Evolutionary conservation across 1,140 invertebrate species (phyloP).

Genomic region (Lepidotrigona ventralis): DNA sequence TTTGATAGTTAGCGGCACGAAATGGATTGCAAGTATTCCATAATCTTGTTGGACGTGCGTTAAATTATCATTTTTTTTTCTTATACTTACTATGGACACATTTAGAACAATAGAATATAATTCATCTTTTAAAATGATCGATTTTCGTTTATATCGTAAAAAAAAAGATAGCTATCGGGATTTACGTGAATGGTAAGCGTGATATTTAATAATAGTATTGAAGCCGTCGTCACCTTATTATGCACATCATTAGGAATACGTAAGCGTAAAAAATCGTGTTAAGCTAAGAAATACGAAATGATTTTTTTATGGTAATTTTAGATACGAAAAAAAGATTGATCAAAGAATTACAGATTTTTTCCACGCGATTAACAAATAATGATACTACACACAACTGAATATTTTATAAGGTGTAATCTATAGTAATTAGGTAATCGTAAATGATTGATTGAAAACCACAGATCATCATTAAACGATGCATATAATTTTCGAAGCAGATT

Average conservation of each 20-base stretch:
- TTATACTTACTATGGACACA: background rate
- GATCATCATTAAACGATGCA: background rate
- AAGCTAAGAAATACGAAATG: background rate
- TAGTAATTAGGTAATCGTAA: conserved; percentile 7
- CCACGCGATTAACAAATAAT: no score
- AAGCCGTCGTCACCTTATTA: background rate
- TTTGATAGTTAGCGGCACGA: background rate
- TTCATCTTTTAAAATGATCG: background rate
- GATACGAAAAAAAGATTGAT: background rate
- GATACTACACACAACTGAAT: background rate
- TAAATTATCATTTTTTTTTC: background rate
- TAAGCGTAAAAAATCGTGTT: background rate
- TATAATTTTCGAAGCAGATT: conserved; percentile 22
- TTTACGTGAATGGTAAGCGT: background rate
- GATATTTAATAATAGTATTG: background rate
- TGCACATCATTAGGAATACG: background rate
- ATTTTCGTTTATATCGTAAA: no score
- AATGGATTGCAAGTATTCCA: background rate
- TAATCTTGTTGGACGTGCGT: background rate
- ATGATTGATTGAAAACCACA: conserved; percentile 25
- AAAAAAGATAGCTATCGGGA: background rate
- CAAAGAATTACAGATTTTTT: background rate
- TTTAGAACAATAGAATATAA: no score
- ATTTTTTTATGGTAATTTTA: no score
- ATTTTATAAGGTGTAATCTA: conserved; percentile 1